A percentile compares a stretch with the other conserved stretches of the same genome.
phyloP scores from a whole-genome alignment of 2,113 vertebrate species.

The Labeo catla region DNA sequence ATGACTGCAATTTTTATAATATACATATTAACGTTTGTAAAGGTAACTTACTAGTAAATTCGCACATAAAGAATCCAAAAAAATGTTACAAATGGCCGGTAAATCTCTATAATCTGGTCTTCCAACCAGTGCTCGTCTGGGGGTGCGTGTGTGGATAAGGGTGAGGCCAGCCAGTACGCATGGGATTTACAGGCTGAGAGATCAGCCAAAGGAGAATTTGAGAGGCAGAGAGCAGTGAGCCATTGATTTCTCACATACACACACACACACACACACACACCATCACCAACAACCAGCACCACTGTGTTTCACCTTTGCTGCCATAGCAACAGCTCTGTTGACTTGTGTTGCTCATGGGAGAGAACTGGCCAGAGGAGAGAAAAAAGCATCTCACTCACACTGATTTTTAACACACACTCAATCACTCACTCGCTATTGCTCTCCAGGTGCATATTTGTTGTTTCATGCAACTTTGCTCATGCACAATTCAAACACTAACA shows the following conservation, averaged over 20 bases:
- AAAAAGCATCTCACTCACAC: slow-evolving; percentile 29
- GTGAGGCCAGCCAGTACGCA: slow-evolving; percentile 21
- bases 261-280: not conserved
- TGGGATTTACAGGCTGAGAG: slow-evolving; percentile 28
- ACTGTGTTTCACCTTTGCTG: slow-evolving; percentile 47
- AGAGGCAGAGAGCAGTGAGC: slow-evolving; percentile 40
- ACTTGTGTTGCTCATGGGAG: slow-evolving; percentile 38
- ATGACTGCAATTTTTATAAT: not conserved
- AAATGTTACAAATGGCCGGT: not conserved
- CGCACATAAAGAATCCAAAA: not conserved
- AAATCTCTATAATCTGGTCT: slow-evolving; percentile 11
- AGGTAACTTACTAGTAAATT: not conserved
- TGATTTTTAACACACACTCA: slow-evolving; percentile 6
- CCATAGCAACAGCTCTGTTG: slow-evolving; percentile 58
- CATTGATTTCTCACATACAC: slow-evolving; percentile 35
- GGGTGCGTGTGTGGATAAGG: not conserved
- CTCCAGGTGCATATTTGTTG: not conserved
- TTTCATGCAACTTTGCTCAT: not conserved
- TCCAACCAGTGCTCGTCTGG: not conserved
- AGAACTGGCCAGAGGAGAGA: slow-evolving; percentile 32
- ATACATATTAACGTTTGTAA: not conserved
- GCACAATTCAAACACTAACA: not conserved
- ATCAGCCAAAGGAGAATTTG: slow-evolving; percentile 38
- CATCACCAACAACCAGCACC: slow-evolving; percentile 28
- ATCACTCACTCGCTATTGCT: not conserved